A percentile compares a stretch with the other conserved stretches of the same genome.
phyloP scores from a whole-genome alignment of 2,888 invertebrate species.

The Trichogramma dendrolimi region DNA sequence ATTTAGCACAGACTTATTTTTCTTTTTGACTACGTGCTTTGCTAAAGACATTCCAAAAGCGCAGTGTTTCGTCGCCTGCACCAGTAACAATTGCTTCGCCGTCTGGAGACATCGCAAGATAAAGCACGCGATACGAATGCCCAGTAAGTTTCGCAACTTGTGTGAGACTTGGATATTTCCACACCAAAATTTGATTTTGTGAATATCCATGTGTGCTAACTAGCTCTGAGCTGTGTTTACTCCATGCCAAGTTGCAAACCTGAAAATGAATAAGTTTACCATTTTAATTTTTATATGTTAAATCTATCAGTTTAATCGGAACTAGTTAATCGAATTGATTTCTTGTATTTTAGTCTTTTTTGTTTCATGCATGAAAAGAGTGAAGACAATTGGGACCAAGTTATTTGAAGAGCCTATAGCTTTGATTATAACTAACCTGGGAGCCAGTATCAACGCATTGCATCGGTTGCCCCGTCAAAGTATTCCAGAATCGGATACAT shows the following conservation, averaged over 20 bases:
- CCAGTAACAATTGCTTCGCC: slow-evolving; percentile 99
- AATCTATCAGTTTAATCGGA: not conserved
- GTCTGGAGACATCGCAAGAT: slow-evolving; percentile 94
- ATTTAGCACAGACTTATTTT: slow-evolving; percentile 89
- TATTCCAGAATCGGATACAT: slow-evolving; percentile 97
- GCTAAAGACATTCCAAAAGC: slow-evolving; percentile 99
- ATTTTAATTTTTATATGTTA: not conserved
- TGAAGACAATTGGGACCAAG: too few relatives aligned
- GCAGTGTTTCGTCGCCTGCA: slow-evolving; percentile 94
- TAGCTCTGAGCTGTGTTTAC: slow-evolving; percentile 94
- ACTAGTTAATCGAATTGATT: not conserved
- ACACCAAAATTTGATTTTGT: slow-evolving; percentile 96
- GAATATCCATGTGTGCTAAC: slow-evolving; percentile 98
- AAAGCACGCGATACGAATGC: slow-evolving; percentile 92
- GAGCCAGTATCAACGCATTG: slow-evolving; percentile 97
- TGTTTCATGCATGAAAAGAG: too few relatives aligned
- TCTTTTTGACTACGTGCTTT: slow-evolving; percentile 93
- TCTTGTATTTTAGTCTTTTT: too few relatives aligned
- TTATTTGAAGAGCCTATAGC: too few relatives aligned
- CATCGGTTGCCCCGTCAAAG: slow-evolving; percentile 95
- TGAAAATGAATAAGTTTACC: slow-evolving; percentile 2
- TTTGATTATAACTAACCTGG: slow-evolving; percentile 55
- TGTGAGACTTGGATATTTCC: slow-evolving; percentile 96
- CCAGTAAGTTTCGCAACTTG: slow-evolving; percentile 97
- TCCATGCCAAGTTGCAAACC: slow-evolving; percentile 98